Conservation (phyloP, 2,888 invertebrate species). For the Periphyllus acericola region DNA sequence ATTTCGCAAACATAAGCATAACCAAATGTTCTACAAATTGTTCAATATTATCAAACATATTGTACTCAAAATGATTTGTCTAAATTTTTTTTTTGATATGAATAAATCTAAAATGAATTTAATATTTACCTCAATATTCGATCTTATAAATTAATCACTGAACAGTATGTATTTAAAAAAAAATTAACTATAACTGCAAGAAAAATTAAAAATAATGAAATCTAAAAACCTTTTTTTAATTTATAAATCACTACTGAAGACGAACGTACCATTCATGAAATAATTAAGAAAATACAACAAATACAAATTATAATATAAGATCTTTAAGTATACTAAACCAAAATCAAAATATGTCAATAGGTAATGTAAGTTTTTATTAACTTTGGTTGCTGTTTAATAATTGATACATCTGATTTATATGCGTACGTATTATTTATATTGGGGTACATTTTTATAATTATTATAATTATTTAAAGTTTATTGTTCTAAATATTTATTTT, state of each 20-base stretch:
- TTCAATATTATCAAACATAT: neutral
- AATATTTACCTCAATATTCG: neutral
- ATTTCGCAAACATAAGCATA: conserved; percentile 25
- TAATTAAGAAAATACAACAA: conserved; percentile 25
- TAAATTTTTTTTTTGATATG: neutral
- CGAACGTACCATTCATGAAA: conserved; percentile 1
- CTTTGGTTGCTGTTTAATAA: too few species aligned
- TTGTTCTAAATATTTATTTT: neutral
- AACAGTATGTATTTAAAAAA: neutral
- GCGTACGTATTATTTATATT: neutral
- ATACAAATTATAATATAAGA: conserved; percentile 28
- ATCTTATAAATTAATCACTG: neutral
- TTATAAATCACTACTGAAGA: conserved; percentile 19
- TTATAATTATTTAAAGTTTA: neutral
- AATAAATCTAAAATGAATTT: conserved; percentile 25
- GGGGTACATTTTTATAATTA: neutral
- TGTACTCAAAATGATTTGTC: neutral
- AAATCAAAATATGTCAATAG: conserved; percentile 2
- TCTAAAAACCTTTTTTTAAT: conserved; percentile 14
- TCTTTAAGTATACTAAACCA: conserved; percentile 17
- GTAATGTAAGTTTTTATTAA: neutral
- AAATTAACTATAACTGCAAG: neutral
- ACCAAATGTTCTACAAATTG: neutral
- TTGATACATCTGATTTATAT: neutral
- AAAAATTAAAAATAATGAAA: neutral